Evolutionary conservation across 2,888 invertebrate genomes (phyloP).

Genomic region (Mycalesis mineus): DNA sequence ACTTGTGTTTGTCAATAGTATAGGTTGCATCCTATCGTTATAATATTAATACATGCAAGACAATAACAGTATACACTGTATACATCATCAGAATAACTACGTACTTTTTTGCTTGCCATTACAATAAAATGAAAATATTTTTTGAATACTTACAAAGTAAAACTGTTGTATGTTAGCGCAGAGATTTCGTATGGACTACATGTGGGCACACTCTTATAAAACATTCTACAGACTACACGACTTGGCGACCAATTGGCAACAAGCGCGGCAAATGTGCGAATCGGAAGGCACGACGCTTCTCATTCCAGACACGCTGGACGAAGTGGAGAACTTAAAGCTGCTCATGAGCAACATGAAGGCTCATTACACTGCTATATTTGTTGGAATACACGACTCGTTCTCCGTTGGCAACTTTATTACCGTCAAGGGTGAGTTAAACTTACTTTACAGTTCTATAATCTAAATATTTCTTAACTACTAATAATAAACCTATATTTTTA

Average conservation of each 20-base stretch:
- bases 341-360: constrained; percentile 52
- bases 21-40: no score
- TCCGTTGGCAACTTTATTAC: constrained; percentile 46
- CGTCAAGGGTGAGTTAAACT: constrained; percentile 37
- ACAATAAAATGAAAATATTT: no score
- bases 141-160: no score
- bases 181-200: constrained; percentile 49
- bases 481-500: no score
- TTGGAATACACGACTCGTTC: constrained; percentile 49
- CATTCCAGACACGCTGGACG: constrained; percentile 43
- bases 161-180: constrained; percentile 35
- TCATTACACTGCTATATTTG: constrained; percentile 45
- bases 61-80: no score
- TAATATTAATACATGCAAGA: no score
- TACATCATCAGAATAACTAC: no score
- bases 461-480: no score
- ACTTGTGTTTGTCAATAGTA: no score
- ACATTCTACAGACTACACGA: constrained; percentile 50
- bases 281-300: constrained; percentile 47
- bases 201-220: constrained; percentile 47
- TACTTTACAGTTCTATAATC: no score
- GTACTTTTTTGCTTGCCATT: no score
- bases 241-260: constrained; percentile 45
- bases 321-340: constrained; percentile 49
- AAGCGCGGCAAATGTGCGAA: constrained; percentile 48